Evolutionary conservation across 1,140 invertebrate genomes (phyloP).

Genomic region (Tenebrio molitor): DNA sequence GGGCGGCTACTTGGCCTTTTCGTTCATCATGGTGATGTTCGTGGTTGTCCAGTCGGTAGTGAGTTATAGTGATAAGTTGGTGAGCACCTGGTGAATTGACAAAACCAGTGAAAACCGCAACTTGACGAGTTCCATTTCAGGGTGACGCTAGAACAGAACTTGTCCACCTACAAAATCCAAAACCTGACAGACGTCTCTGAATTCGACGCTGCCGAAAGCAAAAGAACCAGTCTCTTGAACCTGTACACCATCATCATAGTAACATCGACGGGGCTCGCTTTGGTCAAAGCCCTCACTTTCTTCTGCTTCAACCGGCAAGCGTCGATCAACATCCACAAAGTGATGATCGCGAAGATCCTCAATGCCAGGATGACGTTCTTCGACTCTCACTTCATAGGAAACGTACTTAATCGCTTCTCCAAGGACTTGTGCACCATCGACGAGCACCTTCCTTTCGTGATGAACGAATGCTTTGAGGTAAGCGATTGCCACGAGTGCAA

Average conservation of each 20-base stretch:
- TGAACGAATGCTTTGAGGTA: constrained; percentile 63
- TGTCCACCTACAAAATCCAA: constrained; percentile 19
- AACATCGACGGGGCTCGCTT: background rate
- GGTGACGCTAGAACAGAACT: constrained; percentile 32
- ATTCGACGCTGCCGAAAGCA: background rate
- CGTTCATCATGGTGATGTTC: constrained; percentile 39
- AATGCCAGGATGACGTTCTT: constrained; percentile 77
- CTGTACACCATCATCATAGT: constrained; percentile 48
- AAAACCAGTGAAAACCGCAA: background rate
- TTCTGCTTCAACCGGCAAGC: constrained; percentile 73
- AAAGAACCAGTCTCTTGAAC: constrained; percentile 22
- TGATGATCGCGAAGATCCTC: constrained; percentile 74
- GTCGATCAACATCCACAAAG: constrained; percentile 76
- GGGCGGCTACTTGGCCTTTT: constrained; percentile 41
- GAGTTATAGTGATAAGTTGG: constrained; percentile 46
- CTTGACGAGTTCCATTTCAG: background rate
- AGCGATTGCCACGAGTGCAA: background rate
- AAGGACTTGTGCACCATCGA: constrained; percentile 77
- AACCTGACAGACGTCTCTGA: constrained; percentile 14
- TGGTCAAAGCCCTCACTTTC: constrained; percentile 62
- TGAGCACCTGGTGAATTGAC: constrained; percentile 49
- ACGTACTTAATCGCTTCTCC: constrained; percentile 75
- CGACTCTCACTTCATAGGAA: constrained; percentile 68
- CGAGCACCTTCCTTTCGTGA: constrained; percentile 73
- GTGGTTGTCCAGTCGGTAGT: constrained; percentile 28